Evolutionary conservation across 2,888 invertebrate species (phyloP), one percentile per base, ranked within the genome.

Genomic region (Chloromyia formosa): DNA sequence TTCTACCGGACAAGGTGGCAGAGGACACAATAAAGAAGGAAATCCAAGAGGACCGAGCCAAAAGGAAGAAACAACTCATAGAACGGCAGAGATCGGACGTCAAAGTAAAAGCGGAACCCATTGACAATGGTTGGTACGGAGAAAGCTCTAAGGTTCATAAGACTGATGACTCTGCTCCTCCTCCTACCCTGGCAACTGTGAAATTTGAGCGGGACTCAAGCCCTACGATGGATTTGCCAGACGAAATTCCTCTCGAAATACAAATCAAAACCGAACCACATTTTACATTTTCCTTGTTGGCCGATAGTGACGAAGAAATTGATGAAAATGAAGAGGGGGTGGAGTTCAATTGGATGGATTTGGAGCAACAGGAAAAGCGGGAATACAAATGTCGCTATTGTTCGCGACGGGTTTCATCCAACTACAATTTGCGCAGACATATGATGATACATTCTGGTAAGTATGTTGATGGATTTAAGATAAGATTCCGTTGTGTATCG

Each of bases 361-460:
- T 82, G 69, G 81, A 82, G 81, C 18, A 80, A 77, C 60, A 79
- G 12, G 82, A 83, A n/a, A 82, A 84, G 2, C 81, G 82, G 23
- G 80, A 78, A 74, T 84, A 82, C 74, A 83, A 84, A 75, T 85
- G 85, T 77, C 81, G 81, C 77, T 80, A 83, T n/a, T 85, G 85
- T 69, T 82, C 83, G 35, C 84, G 83, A 72, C 83, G 82, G 74
- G 83, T 85, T 40, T 83, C 83, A 71, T 84, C 84, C 27, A 84
- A 82, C 73, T 85, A 85, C 75, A 85, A 85, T 78, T 79, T 85
- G 53, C 80, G 84, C 2, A 81, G 85, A 1, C 85, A 85, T 77
- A 85, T 84, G 84, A 85, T 85, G 85, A 85, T 85, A 76, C 85
- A 85, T 75, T 84, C 84, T 77, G 84, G 84, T 85, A 53, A 78